Evolutionary conservation across 2,797 vertebrate species (phyloP).

Genomic region (Trichosurus vulpecula): DNA sequence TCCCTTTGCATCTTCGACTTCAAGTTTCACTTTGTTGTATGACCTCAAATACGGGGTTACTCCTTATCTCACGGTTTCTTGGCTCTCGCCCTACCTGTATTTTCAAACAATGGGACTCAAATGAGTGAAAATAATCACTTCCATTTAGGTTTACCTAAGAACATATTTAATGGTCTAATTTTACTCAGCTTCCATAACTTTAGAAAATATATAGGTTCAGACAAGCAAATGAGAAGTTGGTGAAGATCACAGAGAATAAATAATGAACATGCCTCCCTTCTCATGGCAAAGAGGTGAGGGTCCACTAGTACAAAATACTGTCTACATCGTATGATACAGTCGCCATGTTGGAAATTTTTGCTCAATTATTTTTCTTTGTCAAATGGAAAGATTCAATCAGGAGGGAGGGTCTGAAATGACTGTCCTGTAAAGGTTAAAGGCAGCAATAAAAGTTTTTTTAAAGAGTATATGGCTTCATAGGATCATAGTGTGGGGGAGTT

Average conservation of each 20-base stretch:
- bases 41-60: neutral
- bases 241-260: neutral
- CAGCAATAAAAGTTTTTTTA: neutral
- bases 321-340: neutral
- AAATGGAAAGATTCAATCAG: neutral
- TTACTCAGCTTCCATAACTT: neutral
- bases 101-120: neutral
- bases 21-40: neutral
- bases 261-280: neutral
- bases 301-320: neutral
- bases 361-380: neutral
- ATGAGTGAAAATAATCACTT: neutral
- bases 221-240: neutral
- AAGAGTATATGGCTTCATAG: neutral
- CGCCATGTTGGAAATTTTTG: neutral
- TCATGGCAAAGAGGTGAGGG: neutral
- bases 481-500: neutral
- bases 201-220: neutral
- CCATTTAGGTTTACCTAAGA: neutral
- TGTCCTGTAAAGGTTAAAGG: neutral
- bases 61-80: neutral
- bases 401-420: neutral
- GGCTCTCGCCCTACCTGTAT: neutral
- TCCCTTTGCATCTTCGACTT: neutral
- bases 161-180: neutral